Base-by-base conservation (phyloP, 92 coral and sea anemone genomes). In the Heteractis magnifica region DNA sequence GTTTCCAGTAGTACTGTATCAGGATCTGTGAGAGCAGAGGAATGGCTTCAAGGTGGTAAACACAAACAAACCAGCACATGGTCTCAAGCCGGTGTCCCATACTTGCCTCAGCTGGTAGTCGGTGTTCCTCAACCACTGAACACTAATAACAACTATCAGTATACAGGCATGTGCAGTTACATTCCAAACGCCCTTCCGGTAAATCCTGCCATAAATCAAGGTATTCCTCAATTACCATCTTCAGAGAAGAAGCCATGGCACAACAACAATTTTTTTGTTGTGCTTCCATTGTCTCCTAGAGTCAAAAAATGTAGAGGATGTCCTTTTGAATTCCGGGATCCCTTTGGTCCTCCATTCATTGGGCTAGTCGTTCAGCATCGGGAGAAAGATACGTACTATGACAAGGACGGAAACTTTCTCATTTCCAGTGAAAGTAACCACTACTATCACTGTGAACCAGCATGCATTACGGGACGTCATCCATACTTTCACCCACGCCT, bases 291-390 rank as follows among this genome's bases (percentile, higher is more conserved):
- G 84, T 52, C 73, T 65, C 52, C 80, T 75, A 83, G 83, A 51
- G 86, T 85, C 52, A 91, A 78, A 78, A 91, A 91, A 72, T 88
- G 89, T 56, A 77, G 82, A 65, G 90, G 91, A 58, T 91, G 94
- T 79, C 87, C 86, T 14, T 88, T 82, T 44, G 55, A 65, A 51
- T 91, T 88, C 72, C 16, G 87, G 56, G 91, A 88, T 80, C 91
- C 90, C 41, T 62, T 85, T 65, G 91, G 88, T 76, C 91, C 91
- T 15, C 85, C 90, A 50, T 88, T 85, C 76, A 79, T 75, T 52
- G 90, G 91, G 51, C 79, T 85, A 64, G 90, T 91, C 3, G 83
- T 91, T 65, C 94, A 88, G 75, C 91, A 88, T 86, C 84, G 77
- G 78, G 94, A 91, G 76, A 91, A 78, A 74, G 89, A 81, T 72